Conservation (phyloP, 2,113 vertebrate species). For the Periophthalmodon schlosseri region DNA sequence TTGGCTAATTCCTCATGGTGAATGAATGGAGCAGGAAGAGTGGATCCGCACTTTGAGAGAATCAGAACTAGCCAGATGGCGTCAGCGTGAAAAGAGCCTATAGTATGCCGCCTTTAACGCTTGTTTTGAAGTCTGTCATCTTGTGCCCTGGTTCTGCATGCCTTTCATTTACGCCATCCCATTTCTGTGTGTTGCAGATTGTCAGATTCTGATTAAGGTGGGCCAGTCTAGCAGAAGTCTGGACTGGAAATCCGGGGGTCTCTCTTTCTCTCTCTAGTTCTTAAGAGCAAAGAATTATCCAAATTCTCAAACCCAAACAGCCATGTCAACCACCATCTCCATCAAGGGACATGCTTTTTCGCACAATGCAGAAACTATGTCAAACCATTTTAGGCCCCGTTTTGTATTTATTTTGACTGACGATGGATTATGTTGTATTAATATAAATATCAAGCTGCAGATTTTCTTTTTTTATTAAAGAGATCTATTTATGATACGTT, state of each 20-base stretch:
- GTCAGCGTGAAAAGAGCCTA: no score
- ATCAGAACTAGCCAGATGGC: no score
- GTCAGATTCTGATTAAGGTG: conserved; percentile 88
- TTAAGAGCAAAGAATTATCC: conserved; percentile 54
- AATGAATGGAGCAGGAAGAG: no score
- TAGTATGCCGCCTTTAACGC: neutral
- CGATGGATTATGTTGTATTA: conserved; percentile 26
- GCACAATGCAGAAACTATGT: conserved; percentile 25
- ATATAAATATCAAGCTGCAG: conserved; percentile 54
- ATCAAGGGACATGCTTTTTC: conserved; percentile 44
- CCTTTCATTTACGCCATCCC: conserved; percentile 78
- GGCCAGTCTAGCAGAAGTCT: conserved; percentile 89
- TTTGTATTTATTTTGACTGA: conserved; percentile 61
- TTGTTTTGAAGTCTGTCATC: conserved; percentile 29
- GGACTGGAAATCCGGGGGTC: conserved; percentile 85
- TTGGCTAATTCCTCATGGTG: no score
- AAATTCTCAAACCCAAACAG: conserved; percentile 48
- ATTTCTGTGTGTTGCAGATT: conserved; percentile 94
- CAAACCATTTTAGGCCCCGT: conserved; percentile 46
- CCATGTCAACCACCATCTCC: conserved; percentile 63
- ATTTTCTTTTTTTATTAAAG: conserved; percentile 64
- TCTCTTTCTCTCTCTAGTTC: conserved; percentile 68
- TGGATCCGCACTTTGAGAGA: no score
- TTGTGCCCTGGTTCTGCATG: conserved; percentile 73
- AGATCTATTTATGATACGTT: conserved; percentile 61